Percentiles rank a stretch among this genome's conserved stretches.
Evolutionary conservation across 2,797 vertebrate species (phyloP).

Genomic region (Uromys caudimaculatus): DNA sequence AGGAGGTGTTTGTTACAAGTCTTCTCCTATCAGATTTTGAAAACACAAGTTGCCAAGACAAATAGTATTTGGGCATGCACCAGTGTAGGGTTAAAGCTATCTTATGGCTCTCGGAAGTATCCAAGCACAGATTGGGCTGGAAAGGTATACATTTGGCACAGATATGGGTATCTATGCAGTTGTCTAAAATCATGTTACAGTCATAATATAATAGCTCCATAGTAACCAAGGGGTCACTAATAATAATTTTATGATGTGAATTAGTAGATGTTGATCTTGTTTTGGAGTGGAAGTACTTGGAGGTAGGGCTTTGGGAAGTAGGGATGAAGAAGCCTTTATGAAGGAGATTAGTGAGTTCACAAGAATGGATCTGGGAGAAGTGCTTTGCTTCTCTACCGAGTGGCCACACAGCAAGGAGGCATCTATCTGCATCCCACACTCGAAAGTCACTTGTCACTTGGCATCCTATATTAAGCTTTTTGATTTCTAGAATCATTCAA

Average conservation of each 20-base stretch:
- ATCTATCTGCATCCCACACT: background rate
- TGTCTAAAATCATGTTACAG: constrained; percentile 44
- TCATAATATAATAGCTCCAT: constrained; percentile 38
- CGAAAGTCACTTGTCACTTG: background rate
- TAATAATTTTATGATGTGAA: constrained; percentile 19
- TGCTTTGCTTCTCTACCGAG: background rate
- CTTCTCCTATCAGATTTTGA: constrained; percentile 60
- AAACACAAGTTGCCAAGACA: constrained; percentile 66
- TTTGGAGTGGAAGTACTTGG: background rate
- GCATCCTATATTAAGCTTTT: background rate
- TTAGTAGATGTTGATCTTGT: constrained; percentile 47
- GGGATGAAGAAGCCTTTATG: background rate
- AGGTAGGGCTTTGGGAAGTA: background rate
- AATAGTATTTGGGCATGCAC: constrained; percentile 29
- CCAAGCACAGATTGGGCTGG: constrained; percentile 59
- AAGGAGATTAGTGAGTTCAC: background rate
- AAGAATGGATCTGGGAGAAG: background rate
- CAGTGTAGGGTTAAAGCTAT: background rate
- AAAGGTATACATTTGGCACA: constrained; percentile 47
- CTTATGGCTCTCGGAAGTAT: constrained; percentile 16
- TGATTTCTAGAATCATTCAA: background rate
- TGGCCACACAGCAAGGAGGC: background rate
- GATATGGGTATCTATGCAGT: constrained; percentile 24
- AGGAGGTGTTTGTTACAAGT: constrained; percentile 34
- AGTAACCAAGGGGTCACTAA: constrained; percentile 15